A percentile compares a stretch with the other conserved stretches of the same genome.
These are phyloP conservation scores for Pelobates fuscus DNA, from an alignment of 2,113 vertebrate species.

Conservation along the genomic window DNA sequence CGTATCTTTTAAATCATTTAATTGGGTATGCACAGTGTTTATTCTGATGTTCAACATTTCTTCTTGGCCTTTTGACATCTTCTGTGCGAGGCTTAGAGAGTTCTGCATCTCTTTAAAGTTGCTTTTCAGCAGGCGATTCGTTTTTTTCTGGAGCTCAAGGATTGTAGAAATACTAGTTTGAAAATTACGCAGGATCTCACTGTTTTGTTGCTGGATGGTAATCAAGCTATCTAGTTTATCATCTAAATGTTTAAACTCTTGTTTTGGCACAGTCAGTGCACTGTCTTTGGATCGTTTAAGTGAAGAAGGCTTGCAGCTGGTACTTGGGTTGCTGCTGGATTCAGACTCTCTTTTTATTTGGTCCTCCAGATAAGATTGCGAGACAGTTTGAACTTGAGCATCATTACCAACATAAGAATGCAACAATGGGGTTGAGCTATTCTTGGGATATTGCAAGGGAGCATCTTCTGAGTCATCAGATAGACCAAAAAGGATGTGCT, in stretches of 20 bases:
- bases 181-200: not conserved
- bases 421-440: not conserved
- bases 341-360: not conserved
- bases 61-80: not conserved
- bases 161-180: not conserved
- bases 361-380: not conserved
- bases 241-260: not conserved
- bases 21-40: not conserved
- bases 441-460: not conserved
- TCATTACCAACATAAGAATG: not conserved
- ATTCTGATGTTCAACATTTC: not conserved
- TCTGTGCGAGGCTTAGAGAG: not conserved
- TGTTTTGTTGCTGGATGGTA: not conserved
- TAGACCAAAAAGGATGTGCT: not conserved
- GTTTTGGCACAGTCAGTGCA: no score
- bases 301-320: no score
- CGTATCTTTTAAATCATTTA: not conserved
- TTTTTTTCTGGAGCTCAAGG: constrained; percentile 8
- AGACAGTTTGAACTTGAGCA: not conserved
- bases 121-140: not conserved
- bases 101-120: constrained; percentile 21
- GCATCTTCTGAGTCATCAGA: not conserved
- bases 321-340: not conserved
- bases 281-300: not conserved
- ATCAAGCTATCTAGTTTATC: not conserved